These are phyloP conservation scores for Hestina assimilis DNA, from an alignment of 1,140 invertebrate species.

Conservation along the genomic window DNA sequence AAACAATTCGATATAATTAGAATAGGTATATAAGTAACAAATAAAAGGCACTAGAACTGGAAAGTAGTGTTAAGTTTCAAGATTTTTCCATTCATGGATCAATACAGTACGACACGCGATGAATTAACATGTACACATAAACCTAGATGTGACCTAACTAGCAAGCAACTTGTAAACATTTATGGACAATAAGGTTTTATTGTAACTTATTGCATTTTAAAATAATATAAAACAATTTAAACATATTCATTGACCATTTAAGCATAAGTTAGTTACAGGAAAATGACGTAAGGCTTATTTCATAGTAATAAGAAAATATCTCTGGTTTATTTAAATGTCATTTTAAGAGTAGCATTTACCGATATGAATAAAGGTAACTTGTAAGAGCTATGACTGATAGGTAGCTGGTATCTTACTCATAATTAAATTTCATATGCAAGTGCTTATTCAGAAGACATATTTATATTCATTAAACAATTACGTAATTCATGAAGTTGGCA, in stretches of 20 bases:
- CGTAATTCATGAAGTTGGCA: conserved; percentile 30
- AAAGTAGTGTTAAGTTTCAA: conserved; percentile 6
- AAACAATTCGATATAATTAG: not conserved
- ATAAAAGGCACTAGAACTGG: not conserved
- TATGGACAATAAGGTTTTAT: no score
- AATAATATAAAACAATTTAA: no score
- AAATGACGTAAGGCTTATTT: conserved; percentile 3
- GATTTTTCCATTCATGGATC: not conserved
- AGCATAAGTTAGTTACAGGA: no score
- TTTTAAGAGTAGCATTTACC: no score
- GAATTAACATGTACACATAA: no score
- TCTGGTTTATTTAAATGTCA: no score
- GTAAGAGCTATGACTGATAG: not conserved
- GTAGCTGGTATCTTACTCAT: not conserved
- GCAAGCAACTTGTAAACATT: no score
- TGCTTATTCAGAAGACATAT: conserved; percentile 6
- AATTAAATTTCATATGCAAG: conserved; percentile 6
- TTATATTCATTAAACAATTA: conserved; percentile 30
- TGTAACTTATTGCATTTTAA: no score
- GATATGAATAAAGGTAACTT: no score
- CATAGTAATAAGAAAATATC: not conserved
- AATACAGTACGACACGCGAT: conserved; percentile 1
- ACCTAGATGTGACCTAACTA: no score
- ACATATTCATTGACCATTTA: no score
- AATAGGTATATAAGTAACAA: not conserved